Conservation (phyloP, 35 echinoderm and acorn worm species). For the Hemicentrotus pulcherrimus region DNA sequence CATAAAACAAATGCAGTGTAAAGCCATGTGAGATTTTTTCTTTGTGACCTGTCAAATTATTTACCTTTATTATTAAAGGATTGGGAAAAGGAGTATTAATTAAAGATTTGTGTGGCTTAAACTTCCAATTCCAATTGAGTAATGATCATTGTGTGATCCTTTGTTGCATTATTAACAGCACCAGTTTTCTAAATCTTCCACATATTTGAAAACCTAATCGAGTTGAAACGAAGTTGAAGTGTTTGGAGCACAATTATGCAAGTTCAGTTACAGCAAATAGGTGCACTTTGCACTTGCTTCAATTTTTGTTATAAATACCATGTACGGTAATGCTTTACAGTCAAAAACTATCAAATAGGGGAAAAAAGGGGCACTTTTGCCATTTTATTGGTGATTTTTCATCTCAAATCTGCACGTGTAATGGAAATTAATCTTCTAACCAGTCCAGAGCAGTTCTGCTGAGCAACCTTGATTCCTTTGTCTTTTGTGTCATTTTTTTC, state of each 20-base stretch:
- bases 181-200: background rate
- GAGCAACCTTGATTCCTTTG: background rate
- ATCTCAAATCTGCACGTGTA: too few species aligned
- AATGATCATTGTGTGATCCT: background rate
- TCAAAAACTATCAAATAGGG: background rate
- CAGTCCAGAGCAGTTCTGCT: background rate
- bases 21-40: background rate
- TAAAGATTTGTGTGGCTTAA: background rate
- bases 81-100: background rate
- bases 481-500: background rate
- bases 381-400: background rate
- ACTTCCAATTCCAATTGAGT: background rate
- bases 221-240: background rate
- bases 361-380: background rate
- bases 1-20: background rate
- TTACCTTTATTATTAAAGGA: background rate
- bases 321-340: background rate
- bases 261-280: background rate
- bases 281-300: background rate
- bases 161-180: background rate
- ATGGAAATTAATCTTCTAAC: background rate
- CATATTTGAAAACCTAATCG: background rate
- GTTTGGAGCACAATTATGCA: background rate
- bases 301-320: background rate
- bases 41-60: background rate